These are phyloP conservation scores for Apodemia duryi DNA, from an alignment of 2,888 invertebrate genomes.

Conservation along the genomic window DNA sequence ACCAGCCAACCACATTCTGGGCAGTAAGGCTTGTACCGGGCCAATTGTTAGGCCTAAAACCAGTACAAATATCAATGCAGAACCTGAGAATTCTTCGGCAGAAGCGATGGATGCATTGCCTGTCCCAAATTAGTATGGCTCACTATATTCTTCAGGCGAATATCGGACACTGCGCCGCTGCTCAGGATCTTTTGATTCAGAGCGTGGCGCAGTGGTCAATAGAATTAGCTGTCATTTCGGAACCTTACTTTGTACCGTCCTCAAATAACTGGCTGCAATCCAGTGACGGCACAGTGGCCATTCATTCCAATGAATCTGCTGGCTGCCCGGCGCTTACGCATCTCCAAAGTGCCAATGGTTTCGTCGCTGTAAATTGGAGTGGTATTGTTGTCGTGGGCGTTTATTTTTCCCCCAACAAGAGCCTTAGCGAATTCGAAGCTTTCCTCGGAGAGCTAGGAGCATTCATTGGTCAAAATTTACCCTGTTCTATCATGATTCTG, in stretches of 20 bases:
- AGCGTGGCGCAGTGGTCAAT: constrained; percentile 18
- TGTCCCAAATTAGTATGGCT: neutral
- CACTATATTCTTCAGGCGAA: neutral
- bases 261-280: neutral
- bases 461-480: neutral
- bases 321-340: neutral
- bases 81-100: neutral
- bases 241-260: constrained; percentile 7
- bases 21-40: constrained; percentile 15
- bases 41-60: neutral
- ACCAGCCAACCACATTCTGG: constrained; percentile 15
- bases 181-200: neutral
- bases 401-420: constrained; percentile 31
- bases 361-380: constrained; percentile 19
- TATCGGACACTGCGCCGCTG: constrained; percentile 2
- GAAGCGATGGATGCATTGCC: neutral
- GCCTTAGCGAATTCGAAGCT: constrained; percentile 17
- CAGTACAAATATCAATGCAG: neutral
- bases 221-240: neutral
- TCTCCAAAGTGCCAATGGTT: neutral
- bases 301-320: neutral
- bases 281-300: neutral
- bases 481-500: neutral
- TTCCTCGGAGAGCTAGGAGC: constrained; percentile 21
- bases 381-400: constrained; percentile 23